Evolutionary conservation across 1,140 invertebrate species (phyloP).

Genomic region (Watersipora subatra): DNA sequence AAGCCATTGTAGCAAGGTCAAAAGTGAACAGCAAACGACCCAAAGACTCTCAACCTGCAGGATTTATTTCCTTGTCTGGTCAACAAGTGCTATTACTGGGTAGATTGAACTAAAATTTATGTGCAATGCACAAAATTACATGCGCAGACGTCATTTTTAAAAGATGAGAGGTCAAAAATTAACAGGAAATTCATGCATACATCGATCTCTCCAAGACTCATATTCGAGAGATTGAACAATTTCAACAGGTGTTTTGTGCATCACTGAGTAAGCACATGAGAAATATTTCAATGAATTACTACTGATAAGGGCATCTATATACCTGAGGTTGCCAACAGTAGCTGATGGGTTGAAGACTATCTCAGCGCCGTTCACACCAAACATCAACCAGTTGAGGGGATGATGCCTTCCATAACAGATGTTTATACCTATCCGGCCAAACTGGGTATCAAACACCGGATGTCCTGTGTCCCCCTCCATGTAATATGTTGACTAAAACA

Average conservation of each 20-base stretch:
- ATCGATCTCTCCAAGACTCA: not conserved
- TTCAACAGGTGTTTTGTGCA: too few relatives aligned
- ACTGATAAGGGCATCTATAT: constrained; percentile 56
- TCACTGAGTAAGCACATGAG: constrained; percentile 27
- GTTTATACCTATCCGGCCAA: constrained; percentile 72
- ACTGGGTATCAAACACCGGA: constrained; percentile 63
- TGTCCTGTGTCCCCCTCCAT: constrained; percentile 89
- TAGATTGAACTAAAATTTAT: too few relatives aligned
- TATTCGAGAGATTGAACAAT: not conserved
- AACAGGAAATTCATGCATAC: not conserved
- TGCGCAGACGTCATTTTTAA: too few relatives aligned
- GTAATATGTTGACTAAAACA: constrained; percentile 97
- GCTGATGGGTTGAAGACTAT: constrained; percentile 98
- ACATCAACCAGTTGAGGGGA: constrained; percentile 77
- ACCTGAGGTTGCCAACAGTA: constrained; percentile 61
- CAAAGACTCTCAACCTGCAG: too few relatives aligned
- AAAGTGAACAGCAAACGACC: too few relatives aligned
- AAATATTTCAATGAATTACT: constrained; percentile 70
- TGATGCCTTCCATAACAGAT: constrained; percentile 97
- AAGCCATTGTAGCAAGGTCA: too few relatives aligned
- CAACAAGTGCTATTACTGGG: too few relatives aligned
- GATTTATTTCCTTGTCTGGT: too few relatives aligned
- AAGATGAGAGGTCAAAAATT: too few relatives aligned
- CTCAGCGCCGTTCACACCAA: constrained; percentile 81
- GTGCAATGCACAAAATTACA: too few relatives aligned